Base-by-base conservation (phyloP, 1,140 invertebrate genomes). In the Meloidogyne exigua region DNA sequence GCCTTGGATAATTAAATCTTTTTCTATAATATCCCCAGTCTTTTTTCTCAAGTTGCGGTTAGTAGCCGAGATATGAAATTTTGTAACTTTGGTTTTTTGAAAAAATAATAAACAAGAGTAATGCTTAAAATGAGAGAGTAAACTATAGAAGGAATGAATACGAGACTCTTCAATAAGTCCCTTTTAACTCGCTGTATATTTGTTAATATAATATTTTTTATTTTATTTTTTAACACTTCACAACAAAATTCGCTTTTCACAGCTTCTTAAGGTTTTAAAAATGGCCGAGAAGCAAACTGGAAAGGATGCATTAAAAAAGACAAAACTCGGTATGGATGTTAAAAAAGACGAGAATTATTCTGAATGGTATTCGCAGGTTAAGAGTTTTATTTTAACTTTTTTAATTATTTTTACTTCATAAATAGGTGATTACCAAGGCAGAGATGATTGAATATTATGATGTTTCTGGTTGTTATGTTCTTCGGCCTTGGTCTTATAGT, bases 391-490 rank as follows among this genome's bases (percentile, higher is more conserved):
- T 63, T 49, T 68, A 62, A 13, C n/a, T 75, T 39, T 70, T 68
- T 18, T 44, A 25, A 44, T 13, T 69, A 72, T 39, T 71, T 42
- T 80, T 68, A 32, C 28, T 32, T 32, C 28, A 3, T 32, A n/a
- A 32, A 3, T 64, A 90, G 89, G 93, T 98, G 1, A 94, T 99
- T 72, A 96, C 94, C 0, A 99, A 99, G 89, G 92, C 94, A 76
- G 94, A 98, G 89, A 91, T 99, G 91, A 98, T 99, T 57, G 96
- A 99, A 88, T 99, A 99, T 88, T 99, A 99, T 86, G 96, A 99
- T 88, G 94, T 99, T 9, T 97, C 95, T 70, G 96, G 96, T 0
- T 99, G 97, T 89, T 99, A 99, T 87, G 95, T 99, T 81, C 90
- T 98, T 25, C 91, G 96, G 42, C 96, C 95, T 0, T 98, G 95